Evolutionary conservation across 2,113 vertebrate species (phyloP), one percentile per base, ranked within the genome.

Genomic region (Petromus typicus): DNA sequence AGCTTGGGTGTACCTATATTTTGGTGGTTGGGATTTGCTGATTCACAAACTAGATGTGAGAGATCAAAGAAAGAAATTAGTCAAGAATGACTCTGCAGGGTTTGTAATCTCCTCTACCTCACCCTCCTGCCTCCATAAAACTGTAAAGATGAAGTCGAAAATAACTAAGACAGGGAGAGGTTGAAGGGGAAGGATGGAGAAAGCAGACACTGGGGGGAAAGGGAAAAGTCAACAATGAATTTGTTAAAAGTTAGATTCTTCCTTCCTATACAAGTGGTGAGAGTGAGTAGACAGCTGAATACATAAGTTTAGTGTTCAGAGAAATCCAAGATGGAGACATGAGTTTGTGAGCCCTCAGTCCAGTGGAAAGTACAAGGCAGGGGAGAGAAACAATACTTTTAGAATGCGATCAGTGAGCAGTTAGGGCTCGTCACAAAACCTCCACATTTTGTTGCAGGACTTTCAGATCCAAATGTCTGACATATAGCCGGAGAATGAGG

Each of bases 31-130:
- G 13, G 34, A 59, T 75, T 83, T 67, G 22, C 61, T 85, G 59
- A 75, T 56, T 80, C 27, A 73, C 45, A 90, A 87, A 94, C 63
- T 66, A 81, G 6, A 89, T 32, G 20, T 88, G 66, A 94, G n/a
- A 56, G 8, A 34, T 63, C 23, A 95, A 22, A 61, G 20, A 94
- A 90, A 75, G 56, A 79, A 91, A 67, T 69, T 54, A 64, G 27
- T 86, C 56, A 88, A 63, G 45, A 69, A 67, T 64, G 59, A 87
- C 76, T 90, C 51, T 2, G 37, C 59, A 56, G 11, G 14, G 20
- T 37, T 75, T 25, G 22, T n/a, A 61, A 22, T 25, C 30, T 34
- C 40, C 30, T 23, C 69, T 71, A 45, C 18, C 6, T 30, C 66
- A 16, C 37, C 7, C 51, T 48, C 23, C 45, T 64, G 2, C 56